phyloP scores from a whole-genome alignment of 35 echinoderm and acorn worm genomes.

The Amphiura filiformis region DNA sequence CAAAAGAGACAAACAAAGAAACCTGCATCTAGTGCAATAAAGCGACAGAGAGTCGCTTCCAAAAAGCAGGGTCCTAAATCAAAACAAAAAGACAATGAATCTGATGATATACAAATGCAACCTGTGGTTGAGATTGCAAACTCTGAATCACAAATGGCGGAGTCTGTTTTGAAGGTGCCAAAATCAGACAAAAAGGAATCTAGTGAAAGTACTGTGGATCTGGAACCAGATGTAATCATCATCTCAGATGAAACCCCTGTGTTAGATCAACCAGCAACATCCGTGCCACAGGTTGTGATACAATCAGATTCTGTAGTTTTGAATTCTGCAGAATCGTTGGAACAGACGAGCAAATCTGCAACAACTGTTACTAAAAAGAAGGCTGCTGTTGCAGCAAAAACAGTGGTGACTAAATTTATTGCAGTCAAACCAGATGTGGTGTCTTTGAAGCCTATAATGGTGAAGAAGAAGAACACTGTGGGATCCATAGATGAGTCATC shows the following conservation, averaged over 20 bases:
- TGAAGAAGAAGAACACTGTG: constrained; percentile 8
- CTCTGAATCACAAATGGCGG: neutral
- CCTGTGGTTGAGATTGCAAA: neutral
- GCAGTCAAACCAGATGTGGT: neutral
- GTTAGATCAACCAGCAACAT: neutral
- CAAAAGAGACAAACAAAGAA: constrained; percentile 1
- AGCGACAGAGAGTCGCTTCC: neutral
- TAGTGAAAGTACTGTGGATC: neutral
- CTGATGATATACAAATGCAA: too few relatives aligned
- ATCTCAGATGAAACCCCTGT: neutral
- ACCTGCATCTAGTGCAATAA: neutral
- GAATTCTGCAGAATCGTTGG: neutral
- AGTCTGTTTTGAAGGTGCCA: neutral
- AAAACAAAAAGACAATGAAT: neutral
- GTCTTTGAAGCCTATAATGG: neutral
- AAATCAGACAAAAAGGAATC: neutral
- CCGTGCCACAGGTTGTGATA: neutral
- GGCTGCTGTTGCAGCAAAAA: neutral
- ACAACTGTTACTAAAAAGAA: neutral
- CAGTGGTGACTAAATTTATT: neutral
- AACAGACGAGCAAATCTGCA: neutral
- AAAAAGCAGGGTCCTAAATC: neutral
- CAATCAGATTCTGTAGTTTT: neutral
- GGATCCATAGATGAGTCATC: constrained; percentile 70
- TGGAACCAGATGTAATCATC: neutral